Evolutionary conservation across 2,888 invertebrate genomes (phyloP).

Genomic region (Meganola albula): DNA sequence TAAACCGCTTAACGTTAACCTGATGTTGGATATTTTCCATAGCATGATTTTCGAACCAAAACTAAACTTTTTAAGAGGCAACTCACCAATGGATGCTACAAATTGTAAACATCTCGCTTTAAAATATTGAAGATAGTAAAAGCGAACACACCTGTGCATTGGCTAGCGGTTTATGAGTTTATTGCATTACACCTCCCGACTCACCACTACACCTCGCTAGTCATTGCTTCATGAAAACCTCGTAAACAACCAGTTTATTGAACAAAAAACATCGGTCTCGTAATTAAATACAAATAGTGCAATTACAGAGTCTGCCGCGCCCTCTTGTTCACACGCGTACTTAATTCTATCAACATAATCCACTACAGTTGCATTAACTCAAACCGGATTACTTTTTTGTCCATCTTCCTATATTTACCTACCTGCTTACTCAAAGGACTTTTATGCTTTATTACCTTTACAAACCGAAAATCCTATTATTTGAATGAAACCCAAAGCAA

Average conservation of each 20-base stretch:
- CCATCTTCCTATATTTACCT: slow-evolving; percentile 23
- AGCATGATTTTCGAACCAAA: slow-evolving; percentile 3
- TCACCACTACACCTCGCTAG: slow-evolving; percentile 54
- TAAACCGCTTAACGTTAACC: slow-evolving; percentile 11
- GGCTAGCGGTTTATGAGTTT: slow-evolving; percentile 65
- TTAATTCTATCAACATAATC: slow-evolving; percentile 4
- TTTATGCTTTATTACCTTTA: slow-evolving; percentile 30
- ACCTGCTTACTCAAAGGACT: slow-evolving; percentile 27
- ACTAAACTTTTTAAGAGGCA: neutral
- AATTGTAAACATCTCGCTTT: slow-evolving; percentile 8
- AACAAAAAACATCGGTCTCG: slow-evolving; percentile 41
- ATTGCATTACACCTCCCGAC: slow-evolving; percentile 66
- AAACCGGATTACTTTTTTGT: slow-evolving; percentile 19
- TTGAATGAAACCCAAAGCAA: slow-evolving; percentile 46
- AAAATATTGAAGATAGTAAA: slow-evolving; percentile 26
- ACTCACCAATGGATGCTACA: slow-evolving; percentile 17
- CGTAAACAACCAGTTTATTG: slow-evolving; percentile 52
- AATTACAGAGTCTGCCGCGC: slow-evolving; percentile 23
- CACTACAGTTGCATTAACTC: slow-evolving; percentile 16
- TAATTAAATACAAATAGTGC: slow-evolving; percentile 46
- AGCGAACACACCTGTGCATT: slow-evolving; percentile 56
- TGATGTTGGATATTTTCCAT: slow-evolving; percentile 10
- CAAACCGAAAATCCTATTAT: slow-evolving; percentile 46
- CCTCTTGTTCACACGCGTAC: slow-evolving; percentile 5
- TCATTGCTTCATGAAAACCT: slow-evolving; percentile 66